Percentiles rank a stretch among this genome's conserved stretches.
phyloP scores from a whole-genome alignment of 2,888 invertebrate species.

The Athrips mouffetella region DNA sequence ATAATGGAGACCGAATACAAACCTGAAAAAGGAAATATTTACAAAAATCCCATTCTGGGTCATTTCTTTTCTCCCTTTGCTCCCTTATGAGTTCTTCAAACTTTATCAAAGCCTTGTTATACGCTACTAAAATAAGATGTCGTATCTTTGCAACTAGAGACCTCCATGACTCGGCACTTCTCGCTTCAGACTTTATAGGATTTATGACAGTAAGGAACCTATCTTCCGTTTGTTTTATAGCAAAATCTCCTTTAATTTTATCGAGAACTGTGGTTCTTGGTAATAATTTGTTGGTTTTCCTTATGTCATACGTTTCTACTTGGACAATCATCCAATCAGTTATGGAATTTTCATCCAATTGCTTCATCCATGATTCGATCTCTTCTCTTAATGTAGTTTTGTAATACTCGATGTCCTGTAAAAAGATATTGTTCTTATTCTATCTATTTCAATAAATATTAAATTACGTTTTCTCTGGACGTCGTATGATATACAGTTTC shows the following conservation, averaged over 20 bases:
- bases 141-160: constrained; percentile 90
- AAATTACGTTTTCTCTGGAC: too few relatives aligned
- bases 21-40: constrained; percentile 95
- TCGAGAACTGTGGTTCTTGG: constrained; percentile 95
- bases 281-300: constrained; percentile 93
- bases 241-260: constrained; percentile 96
- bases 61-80: constrained; percentile 93
- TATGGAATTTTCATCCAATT: constrained; percentile 84
- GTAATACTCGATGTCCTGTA: constrained; percentile 94
- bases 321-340: constrained; percentile 96
- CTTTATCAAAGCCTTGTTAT: constrained; percentile 89
- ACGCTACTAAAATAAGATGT: constrained; percentile 89
- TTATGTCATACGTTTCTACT: constrained; percentile 94
- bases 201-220: constrained; percentile 94
- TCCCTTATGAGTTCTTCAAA: constrained; percentile 95
- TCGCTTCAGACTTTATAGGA: constrained; percentile 92
- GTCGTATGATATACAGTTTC: too few relatives aligned
- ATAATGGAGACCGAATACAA: too few relatives aligned
- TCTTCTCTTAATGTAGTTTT: constrained; percentile 92
- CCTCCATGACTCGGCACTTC: constrained; percentile 94
- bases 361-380: constrained; percentile 91
- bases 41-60: constrained; percentile 95
- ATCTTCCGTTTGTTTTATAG: constrained; percentile 88
- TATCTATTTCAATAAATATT: too few relatives aligned
- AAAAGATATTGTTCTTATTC: constrained; percentile 20